Conservation (phyloP, 2,888 invertebrate genomes). For the Drosophila histrio region DNA sequence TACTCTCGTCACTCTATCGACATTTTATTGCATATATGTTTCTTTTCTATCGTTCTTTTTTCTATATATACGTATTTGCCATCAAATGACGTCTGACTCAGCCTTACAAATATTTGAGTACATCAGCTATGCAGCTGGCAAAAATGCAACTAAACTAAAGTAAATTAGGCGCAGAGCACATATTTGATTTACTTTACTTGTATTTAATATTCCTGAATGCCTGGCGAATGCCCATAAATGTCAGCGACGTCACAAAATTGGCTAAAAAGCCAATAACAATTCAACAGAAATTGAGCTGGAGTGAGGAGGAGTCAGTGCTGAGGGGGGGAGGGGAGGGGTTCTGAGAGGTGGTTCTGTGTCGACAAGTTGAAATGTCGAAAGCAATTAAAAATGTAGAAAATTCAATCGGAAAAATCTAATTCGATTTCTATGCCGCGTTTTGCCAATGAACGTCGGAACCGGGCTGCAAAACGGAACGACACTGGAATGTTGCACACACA, state of each 20-base stretch:
- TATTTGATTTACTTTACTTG: conserved; percentile 72
- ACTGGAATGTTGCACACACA: conserved; percentile 51
- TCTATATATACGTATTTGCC: neutral
- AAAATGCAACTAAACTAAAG: conserved; percentile 65
- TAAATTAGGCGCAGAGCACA: conserved; percentile 65
- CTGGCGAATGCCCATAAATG: conserved; percentile 68
- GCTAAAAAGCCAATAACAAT: conserved; percentile 70
- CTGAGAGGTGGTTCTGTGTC: conserved; percentile 24
- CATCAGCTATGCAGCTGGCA: conserved; percentile 50
- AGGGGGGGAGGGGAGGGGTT: neutral
- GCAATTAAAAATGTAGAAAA: conserved; percentile 84
- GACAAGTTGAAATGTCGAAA: conserved; percentile 80
- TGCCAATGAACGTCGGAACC: conserved; percentile 61
- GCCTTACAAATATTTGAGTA: conserved; percentile 5
- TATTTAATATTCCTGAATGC: conserved; percentile 62
- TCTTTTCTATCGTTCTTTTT: neutral
- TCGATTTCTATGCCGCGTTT: conserved; percentile 80
- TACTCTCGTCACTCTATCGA: neutral
- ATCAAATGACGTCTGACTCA: conserved; percentile 7
- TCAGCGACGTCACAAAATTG: conserved; percentile 72
- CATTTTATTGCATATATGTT: neutral
- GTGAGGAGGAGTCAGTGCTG: neutral
- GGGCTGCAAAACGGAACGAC: conserved; percentile 46
- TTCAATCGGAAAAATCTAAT: conserved; percentile 84
- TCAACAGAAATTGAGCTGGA: conserved; percentile 23